These are phyloP conservation scores for Villa cingulata DNA, from an alignment of 2,888 invertebrate genomes.

Conservation along the genomic window DNA sequence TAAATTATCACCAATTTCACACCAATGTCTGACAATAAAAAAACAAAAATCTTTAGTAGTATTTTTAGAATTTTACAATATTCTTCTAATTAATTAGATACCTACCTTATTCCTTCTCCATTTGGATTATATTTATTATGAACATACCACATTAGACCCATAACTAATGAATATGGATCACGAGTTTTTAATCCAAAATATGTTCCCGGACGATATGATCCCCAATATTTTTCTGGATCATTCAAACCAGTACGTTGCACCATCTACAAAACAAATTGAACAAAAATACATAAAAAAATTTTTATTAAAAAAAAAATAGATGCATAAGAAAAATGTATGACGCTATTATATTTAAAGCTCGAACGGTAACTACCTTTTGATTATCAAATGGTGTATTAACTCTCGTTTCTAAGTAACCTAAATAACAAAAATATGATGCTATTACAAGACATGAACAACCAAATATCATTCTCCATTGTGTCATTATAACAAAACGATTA, in stretches of 20 bases:
- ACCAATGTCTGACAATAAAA: conserved; percentile 62
- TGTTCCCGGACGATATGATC: conserved; percentile 74
- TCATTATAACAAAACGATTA: conserved; percentile 20
- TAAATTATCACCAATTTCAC: conserved; percentile 73
- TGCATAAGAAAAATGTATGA: neutral
- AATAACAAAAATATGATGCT: conserved; percentile 60
- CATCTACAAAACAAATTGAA: conserved; percentile 38
- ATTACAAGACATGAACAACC: conserved; percentile 50
- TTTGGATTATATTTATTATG: conserved; percentile 50
- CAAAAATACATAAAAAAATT: no score
- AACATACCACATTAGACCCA: conserved; percentile 95
- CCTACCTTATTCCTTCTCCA: conserved; percentile 60
- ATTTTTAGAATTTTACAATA: no score
- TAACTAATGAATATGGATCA: conserved; percentile 74
- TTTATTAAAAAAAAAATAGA: no score
- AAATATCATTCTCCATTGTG: conserved; percentile 46
- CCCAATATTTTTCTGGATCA: conserved; percentile 79
- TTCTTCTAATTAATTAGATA: no score
- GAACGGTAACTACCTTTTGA: conserved; percentile 61
- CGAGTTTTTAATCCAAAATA: conserved; percentile 88
- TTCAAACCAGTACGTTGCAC: conserved; percentile 55
- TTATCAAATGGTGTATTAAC: conserved; percentile 75
- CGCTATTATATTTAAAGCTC: neutral
- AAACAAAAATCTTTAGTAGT: neutral
- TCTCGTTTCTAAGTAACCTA: conserved; percentile 75